Base-by-base conservation (phyloP, 2,113 vertebrate species). In the Rhegmatorhina hoffmannsi region DNA sequence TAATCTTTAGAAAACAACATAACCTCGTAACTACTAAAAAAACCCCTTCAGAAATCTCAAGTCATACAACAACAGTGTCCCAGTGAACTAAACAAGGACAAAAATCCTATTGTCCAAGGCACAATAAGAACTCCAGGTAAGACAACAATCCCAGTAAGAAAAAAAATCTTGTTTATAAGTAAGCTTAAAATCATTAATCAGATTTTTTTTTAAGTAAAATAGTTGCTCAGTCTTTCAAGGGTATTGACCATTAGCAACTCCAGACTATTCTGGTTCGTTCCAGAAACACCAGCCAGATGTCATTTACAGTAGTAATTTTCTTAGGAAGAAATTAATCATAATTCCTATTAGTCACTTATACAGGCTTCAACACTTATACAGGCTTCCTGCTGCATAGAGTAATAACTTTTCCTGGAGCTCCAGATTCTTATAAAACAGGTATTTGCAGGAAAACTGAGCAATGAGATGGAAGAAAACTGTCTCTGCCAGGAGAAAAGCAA, bases 301-400 rank as follows among this genome's bases (percentile, higher is more conserved):
- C 25, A 64, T 47, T 59, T 75, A 79, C 64, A 73, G 62, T 28
- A 95, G 49, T 38, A 58, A 82, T 56, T 76, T 87, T 87, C n/a
- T 92, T 49, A 66, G 62, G 87, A 79, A 92, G 60, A 83, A 83
- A 87, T 56, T 79, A 72, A 97, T 95, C 77, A 58, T 47, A 72
- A 82, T 46, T 84, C n/a, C 78, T 75, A 46, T 66, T 87, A 91
- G 55, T 72, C 74, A 92, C 63, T 73, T 0, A 38, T 38, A 38
- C 38, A 38, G 38, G 38, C 38, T 91, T 89, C 58, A 94, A 72
- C 40, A 84, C 19, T n/a, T n/a, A n/a, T n/a, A n/a, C n/a, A n/a
- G n/a, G 12, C 17, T 60, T 95, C 74, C 62, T 96, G 38, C 24
- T 72, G n/a, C 43, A 72, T 13, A 64, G 79, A 92, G 40, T 44